Base-by-base conservation (phyloP, 2,888 invertebrate genomes). In the Eubasilissa splendida region DNA sequence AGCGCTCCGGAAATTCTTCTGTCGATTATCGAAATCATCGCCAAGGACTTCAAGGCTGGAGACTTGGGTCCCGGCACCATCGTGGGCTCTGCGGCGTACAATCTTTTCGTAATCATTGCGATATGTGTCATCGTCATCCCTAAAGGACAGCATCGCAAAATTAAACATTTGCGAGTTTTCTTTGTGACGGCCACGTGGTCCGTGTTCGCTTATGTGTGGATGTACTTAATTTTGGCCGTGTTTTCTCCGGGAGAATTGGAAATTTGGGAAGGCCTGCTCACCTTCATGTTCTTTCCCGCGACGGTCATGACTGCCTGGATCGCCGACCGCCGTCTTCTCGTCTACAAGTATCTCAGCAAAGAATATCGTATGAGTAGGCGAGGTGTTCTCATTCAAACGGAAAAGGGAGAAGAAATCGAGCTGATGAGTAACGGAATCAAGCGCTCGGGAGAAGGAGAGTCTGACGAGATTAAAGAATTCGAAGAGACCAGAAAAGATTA, bases 41-140 rank as follows among this genome's bases (percentile, higher is more conserved):
- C 97, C 63, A 97, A 97, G 88, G 94, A 96, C 87, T 99, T 99
- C 87, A 91, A 97, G 87, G 98, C 99, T 63, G 99, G 99, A 7
- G 99, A 99, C 81, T 91, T 99, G 79, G 99, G 99, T 22, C 99
- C 99, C 5, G 97, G 99, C 42, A 99, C 99, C 68, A 99, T 99
- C 85, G 99, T 99, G 77, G 99, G 99, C 65, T 97, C 97, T 9
- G 99, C 99, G 50, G 99, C 99, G 73, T 99, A 99, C 89, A 99
- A 99, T 88, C 91, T 99, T 82, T 98, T 99, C 88, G 96, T 99
- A 85, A 99, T 99, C 87, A 99, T 99, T 84, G 96, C 98, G 75
- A 92, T 99, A 84, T 99, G 99, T 91, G 95, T 99, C 77, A 91
- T 92, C 84, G 97, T 97, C 78, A 96, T 99, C 85, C 99, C 99